Evolutionary conservation across 2,797 vertebrate genomes (phyloP).

Genomic region (Brachyalestes nurse): DNA sequence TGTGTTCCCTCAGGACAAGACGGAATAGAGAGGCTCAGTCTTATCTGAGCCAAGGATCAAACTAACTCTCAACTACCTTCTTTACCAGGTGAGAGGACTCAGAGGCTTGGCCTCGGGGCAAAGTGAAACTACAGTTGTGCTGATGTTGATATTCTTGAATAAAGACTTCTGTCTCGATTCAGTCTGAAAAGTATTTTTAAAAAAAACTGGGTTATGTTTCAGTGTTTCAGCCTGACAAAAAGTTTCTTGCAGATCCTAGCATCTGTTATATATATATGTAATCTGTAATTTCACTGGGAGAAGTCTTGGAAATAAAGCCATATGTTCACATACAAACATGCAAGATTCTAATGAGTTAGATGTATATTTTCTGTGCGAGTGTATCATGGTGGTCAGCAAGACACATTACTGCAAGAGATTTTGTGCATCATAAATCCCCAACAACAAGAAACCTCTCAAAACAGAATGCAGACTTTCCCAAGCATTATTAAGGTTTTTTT

Average conservation of each 20-base stretch:
- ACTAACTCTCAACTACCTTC: neutral
- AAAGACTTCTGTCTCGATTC: neutral
- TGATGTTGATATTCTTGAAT: slow-evolving; percentile 22
- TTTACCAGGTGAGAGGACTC: slow-evolving; percentile 25
- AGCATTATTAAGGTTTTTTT: too few species aligned
- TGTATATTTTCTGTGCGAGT: neutral
- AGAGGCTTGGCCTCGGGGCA: slow-evolving; percentile 11
- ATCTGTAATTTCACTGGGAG: slow-evolving; percentile 14
- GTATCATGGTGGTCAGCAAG: neutral
- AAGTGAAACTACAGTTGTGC: slow-evolving; percentile 4
- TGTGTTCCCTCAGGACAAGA: slow-evolving; percentile 33
- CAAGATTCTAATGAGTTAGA: neutral
- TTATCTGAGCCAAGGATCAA: slow-evolving; percentile 27
- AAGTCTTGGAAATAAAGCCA: slow-evolving; percentile 6
- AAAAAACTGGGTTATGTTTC: neutral
- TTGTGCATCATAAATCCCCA: neutral
- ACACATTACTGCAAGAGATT: neutral
- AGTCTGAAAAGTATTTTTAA: neutral
- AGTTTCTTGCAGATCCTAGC: neutral
- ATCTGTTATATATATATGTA: slow-evolving; percentile 14
- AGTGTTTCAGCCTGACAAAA: neutral
- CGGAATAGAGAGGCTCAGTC: slow-evolving; percentile 35
- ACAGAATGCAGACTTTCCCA: too few species aligned
- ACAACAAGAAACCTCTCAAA: neutral
- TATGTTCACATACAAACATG: slow-evolving; percentile 22